Evolutionary conservation across 1,140 invertebrate genomes (phyloP).

Genomic region (Drosophila leontia): DNA sequence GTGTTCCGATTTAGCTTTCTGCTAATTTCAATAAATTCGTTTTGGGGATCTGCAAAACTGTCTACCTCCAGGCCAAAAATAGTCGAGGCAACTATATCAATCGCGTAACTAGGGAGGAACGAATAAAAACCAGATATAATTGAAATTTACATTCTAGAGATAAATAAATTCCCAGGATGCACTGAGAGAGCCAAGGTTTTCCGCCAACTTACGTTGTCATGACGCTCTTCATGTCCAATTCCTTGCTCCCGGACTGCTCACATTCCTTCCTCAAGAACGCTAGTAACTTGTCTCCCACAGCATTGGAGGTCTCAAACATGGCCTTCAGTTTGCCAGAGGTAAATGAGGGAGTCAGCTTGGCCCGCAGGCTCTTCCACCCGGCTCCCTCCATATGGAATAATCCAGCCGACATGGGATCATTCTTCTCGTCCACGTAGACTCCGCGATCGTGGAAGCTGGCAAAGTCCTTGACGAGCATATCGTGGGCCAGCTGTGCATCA

Average conservation of each 20-base stretch:
- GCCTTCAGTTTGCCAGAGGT: slow-evolving; percentile 87
- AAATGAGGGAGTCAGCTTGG: slow-evolving; percentile 86
- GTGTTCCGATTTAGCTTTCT: slow-evolving; percentile 9
- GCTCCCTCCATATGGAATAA: slow-evolving; percentile 85
- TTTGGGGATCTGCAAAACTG: slow-evolving; percentile 74
- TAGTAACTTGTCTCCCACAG: slow-evolving; percentile 81
- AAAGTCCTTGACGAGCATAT: slow-evolving; percentile 85
- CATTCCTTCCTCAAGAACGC: slow-evolving; percentile 54
- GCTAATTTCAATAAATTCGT: slow-evolving; percentile 64
- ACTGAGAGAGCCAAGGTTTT: not conserved
- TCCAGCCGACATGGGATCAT: slow-evolving; percentile 79
- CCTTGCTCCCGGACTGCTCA: slow-evolving; percentile 8
- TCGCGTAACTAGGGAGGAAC: slow-evolving; percentile 48
- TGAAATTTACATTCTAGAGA: not conserved
- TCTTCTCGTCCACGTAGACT: slow-evolving; percentile 74
- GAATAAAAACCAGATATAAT: not conserved
- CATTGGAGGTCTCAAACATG: slow-evolving; percentile 86
- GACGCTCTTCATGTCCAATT: slow-evolving; percentile 62
- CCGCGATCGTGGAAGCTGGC: slow-evolving; percentile 84
- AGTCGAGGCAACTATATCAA: slow-evolving; percentile 85
- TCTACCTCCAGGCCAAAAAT: slow-evolving; percentile 85
- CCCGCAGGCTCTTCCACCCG: slow-evolving; percentile 86
- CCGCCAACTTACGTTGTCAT: slow-evolving; percentile 48
- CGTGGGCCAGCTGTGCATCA: slow-evolving; percentile 85
- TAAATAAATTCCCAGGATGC: not conserved